These are phyloP conservation scores for Mactra quadrangularis DNA, from an alignment of 1,140 invertebrate genomes.

Conservation along the genomic window DNA sequence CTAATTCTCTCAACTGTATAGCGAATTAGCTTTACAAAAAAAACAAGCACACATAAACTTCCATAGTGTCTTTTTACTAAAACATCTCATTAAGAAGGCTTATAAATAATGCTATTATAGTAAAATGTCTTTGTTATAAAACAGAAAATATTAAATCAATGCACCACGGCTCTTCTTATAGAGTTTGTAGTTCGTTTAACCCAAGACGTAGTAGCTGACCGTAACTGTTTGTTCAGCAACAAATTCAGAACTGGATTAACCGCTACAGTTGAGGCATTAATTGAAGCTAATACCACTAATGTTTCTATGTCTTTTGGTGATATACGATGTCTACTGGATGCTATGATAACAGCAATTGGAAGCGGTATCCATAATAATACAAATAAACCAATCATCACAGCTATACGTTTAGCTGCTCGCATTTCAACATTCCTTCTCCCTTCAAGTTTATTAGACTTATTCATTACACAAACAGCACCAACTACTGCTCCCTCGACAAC, in stretches of 20 bases:
- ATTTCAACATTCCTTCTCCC: slow-evolving; percentile 66
- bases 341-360: slow-evolving; percentile 45
- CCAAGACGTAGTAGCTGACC: slow-evolving; percentile 11
- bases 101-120: no score
- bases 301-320: slow-evolving; percentile 29
- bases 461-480: slow-evolving; percentile 69
- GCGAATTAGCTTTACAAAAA: no score
- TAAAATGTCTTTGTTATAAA: no score
- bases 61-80: no score
- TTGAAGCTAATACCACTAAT: slow-evolving; percentile 11
- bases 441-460: slow-evolving; percentile 61
- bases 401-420: slow-evolving; percentile 66
- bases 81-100: no score
- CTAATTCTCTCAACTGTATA: no score
- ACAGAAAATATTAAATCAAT: background rate
- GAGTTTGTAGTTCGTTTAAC: slow-evolving; percentile 16
- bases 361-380: slow-evolving; percentile 67
- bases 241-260: slow-evolving; percentile 48
- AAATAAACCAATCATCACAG: slow-evolving; percentile 62
- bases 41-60: no score
- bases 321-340: slow-evolving; percentile 14
- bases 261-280: slow-evolving; percentile 30
- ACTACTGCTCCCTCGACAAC: slow-evolving; percentile 21
- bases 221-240: slow-evolving; percentile 56
- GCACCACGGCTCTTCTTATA: slow-evolving; percentile 12